Evolutionary conservation across 2,888 invertebrate genomes (phyloP).

Genomic region (Sycophila texana): DNA sequence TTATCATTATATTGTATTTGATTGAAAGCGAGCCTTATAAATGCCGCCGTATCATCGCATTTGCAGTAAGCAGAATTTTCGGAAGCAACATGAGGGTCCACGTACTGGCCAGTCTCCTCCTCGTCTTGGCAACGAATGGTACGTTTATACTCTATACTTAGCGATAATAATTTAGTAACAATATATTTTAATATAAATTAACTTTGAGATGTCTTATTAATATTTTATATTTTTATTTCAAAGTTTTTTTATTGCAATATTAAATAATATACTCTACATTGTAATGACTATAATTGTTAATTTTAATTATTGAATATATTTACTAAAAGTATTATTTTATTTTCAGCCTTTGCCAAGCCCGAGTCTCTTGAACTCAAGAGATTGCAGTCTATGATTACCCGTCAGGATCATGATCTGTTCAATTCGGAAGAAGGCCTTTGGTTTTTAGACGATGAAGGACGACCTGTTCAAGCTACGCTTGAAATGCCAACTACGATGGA

Average conservation of each 20-base stretch:
- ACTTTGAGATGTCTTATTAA: too few relatives aligned
- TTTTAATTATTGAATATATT: too few relatives aligned
- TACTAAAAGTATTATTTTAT: not conserved
- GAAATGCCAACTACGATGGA: constrained; percentile 10
- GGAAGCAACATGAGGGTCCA: constrained; percentile 60
- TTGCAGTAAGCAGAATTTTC: constrained; percentile 51
- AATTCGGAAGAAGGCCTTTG: constrained; percentile 48
- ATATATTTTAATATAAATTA: too few relatives aligned
- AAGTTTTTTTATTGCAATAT: too few relatives aligned
- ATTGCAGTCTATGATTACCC: constrained; percentile 28
- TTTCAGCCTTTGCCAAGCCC: constrained; percentile 23
- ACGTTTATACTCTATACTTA: not conserved
- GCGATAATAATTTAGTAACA: too few relatives aligned
- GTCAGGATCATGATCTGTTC: constrained; percentile 53
- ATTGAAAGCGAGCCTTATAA: constrained; percentile 62
- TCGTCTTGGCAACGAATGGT: constrained; percentile 51
- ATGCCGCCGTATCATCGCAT: not conserved
- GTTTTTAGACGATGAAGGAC: constrained; percentile 59
- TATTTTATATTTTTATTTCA: too few relatives aligned
- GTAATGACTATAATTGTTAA: too few relatives aligned
- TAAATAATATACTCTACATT: too few relatives aligned
- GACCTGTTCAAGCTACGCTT: constrained; percentile 52
- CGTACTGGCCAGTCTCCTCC: constrained; percentile 59
- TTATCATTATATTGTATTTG: constrained; percentile 45
- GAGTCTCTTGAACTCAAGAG: not conserved